A percentile compares a stretch with the other conserved stretches of the same genome.
phyloP scores from a whole-genome alignment of 2,113 vertebrate species.

The Pachyramphus minor region DNA sequence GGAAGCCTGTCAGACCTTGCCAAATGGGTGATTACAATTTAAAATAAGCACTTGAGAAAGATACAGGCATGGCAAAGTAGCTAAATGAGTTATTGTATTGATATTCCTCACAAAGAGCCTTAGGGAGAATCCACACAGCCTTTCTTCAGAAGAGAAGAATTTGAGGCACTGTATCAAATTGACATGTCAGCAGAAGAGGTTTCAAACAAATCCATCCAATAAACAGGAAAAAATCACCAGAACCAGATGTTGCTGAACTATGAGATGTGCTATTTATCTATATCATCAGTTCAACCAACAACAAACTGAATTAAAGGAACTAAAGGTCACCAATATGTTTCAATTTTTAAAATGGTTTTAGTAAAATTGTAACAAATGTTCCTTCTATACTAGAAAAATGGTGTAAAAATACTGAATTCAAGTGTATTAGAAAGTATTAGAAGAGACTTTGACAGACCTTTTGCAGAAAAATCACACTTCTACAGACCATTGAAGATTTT shows the following conservation, averaged over 20 bases:
- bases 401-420: background rate
- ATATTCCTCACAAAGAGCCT: background rate
- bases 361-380: background rate
- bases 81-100: background rate
- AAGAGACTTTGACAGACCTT: background rate
- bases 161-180: conserved; percentile 9
- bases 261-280: background rate
- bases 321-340: background rate
- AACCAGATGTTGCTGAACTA: background rate
- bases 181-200: background rate
- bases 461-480: background rate
- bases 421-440: background rate
- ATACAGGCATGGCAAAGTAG: background rate
- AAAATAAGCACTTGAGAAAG: background rate
- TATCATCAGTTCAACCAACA: background rate
- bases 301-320: background rate
- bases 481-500: background rate
- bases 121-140: background rate
- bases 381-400: background rate
- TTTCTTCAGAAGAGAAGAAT: background rate
- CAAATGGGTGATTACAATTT: background rate
- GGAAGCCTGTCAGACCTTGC: background rate
- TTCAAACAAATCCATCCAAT: conserved; percentile 28
- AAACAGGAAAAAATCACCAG: conserved; percentile 28
- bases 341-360: background rate